phyloP scores from a whole-genome alignment of 2,888 invertebrate genomes.

The Parelbella ahira region DNA sequence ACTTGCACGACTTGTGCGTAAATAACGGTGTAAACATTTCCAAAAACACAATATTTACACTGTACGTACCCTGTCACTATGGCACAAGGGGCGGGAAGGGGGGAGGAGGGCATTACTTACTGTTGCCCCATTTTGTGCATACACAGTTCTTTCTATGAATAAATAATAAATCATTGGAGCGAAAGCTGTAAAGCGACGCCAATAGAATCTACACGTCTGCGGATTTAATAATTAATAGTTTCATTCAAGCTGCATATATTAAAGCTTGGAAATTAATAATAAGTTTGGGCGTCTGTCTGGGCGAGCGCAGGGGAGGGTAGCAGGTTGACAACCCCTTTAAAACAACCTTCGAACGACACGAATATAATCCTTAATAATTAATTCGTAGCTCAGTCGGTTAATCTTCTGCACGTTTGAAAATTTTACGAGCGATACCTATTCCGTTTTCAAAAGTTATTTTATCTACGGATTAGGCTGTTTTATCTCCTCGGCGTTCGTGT shows the following conservation, averaged over 20 bases:
- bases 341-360: neutral
- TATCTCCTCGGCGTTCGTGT: too few species aligned
- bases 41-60: too few species aligned
- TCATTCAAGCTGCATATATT: slow-evolving; percentile 6
- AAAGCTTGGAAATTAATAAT: slow-evolving; percentile 4
- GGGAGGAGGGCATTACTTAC: too few species aligned
- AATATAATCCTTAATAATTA: too few species aligned
- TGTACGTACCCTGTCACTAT: neutral
- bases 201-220: slow-evolving; percentile 9
- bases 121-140: neutral
- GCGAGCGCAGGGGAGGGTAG: too few species aligned
- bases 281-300: neutral
- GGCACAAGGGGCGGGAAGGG: too few species aligned
- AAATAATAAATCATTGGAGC: slow-evolving; percentile 11
- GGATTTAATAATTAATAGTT: slow-evolving; percentile 14
- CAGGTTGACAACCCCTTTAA: slow-evolving; percentile 7
- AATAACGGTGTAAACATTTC: too few species aligned
- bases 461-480: too few species aligned
- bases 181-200: too few species aligned
- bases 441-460: too few species aligned
- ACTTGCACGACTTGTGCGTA: too few species aligned
- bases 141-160: slow-evolving; percentile 2
- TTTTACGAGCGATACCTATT: too few species aligned
- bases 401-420: neutral
- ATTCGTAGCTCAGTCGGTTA: neutral